Evolutionary conservation across 1,140 invertebrate species (phyloP).

Genomic region (Aphelinus atriplicis): DNA sequence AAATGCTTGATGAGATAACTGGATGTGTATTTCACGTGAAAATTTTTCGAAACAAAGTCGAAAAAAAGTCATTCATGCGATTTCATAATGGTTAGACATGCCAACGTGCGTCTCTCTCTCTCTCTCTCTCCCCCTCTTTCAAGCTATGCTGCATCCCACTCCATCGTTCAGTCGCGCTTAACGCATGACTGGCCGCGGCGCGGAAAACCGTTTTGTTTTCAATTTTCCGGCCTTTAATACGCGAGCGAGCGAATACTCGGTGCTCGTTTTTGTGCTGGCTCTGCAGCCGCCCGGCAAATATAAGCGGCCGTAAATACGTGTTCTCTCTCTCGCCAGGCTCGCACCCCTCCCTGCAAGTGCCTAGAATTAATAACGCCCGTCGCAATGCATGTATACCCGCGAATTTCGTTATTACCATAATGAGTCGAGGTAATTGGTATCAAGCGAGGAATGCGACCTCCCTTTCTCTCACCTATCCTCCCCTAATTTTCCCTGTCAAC

Average conservation of each 20-base stretch:
- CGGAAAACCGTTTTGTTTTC: conserved; percentile 41
- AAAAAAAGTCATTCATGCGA: conserved; percentile 17
- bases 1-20: conserved; percentile 17
- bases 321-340: neutral
- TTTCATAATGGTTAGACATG: conserved; percentile 4
- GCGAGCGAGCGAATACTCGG: neutral
- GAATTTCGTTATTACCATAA: conserved; percentile 40
- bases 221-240: conserved; percentile 43
- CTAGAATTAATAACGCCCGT: conserved; percentile 28
- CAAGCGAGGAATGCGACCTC: no score
- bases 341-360: neutral
- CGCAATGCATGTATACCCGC: conserved; percentile 6
- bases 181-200: conserved; percentile 15
- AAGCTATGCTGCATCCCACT: no score
- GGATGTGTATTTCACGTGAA: neutral
- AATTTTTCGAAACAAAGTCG: neutral
- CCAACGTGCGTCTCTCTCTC: neutral
- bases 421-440: conserved; percentile 6
- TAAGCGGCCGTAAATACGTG: conserved; percentile 34
- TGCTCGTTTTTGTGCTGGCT: neutral
- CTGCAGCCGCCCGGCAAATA: conserved; percentile 4
- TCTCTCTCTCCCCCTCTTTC: neutral
- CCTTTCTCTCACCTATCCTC: no score
- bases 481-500: no score
- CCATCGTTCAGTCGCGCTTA: conserved; percentile 15